Evolutionary conservation across 1,140 invertebrate genomes (phyloP), one percentile per base, ranked within the genome.

Genomic region (Pogonognathellus flavescens): DNA sequence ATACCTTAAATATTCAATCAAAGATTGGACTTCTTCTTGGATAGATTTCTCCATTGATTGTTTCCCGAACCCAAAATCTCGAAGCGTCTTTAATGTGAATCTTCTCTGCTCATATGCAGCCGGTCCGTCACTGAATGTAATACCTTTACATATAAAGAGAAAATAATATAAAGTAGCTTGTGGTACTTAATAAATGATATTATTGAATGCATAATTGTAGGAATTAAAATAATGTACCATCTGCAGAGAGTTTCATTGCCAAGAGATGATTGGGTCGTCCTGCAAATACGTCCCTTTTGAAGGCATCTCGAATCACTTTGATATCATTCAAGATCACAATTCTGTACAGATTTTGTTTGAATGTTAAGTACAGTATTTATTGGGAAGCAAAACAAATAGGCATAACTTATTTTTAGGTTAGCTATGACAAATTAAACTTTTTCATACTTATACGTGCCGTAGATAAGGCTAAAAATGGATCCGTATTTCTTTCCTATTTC

Each of bases 51-150:
- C 87, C 80, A 88, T 87, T 11, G 83, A 84, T 22, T 84, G 49
- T 55, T 86, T 88, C 8, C 88, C 88, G 55, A 88, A 88, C 0
- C 88, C 88, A n/a, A 88, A 76, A 31, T 88, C 87, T 52, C 87
- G 31, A n/a, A 88, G 55, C 3, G 70, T 84, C 81, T 86, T 86
- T 14, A 88, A 31, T 13, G 83, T 20, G 20, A 88, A 88, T 49
- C 86, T 31, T 8, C 88, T 55, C n/a, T 87, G 82, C 53, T 88
- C 88, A 18, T 52, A 18, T 25, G 60, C 62, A 16, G 31, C 81
- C 13, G 62, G 52, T 13, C 85, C 85, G 55, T 86, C 85, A 20
- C 57, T 80, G 55, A 86, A 87, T n/a, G 83, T 86, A 7, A 88
- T 82, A 13, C 88, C 88, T 85, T 7, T 18, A 16, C 13, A 31